phyloP scores from a whole-genome alignment of 2,797 vertebrate species.

The Halcyon chelicuti region DNA sequence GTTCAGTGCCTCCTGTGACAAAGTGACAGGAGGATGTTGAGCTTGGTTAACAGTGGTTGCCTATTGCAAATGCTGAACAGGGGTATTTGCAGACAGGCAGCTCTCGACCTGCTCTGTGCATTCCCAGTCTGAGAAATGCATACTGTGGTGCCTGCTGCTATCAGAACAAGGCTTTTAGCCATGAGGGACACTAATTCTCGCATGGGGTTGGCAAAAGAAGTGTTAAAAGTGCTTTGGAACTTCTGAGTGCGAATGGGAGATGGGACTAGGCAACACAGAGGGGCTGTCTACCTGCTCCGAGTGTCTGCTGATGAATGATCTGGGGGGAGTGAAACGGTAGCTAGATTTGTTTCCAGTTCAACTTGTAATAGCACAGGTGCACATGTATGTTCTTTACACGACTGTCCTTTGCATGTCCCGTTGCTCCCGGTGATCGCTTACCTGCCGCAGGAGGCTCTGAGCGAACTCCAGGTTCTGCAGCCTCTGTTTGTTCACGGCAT shows the following conservation, averaged over 20 bases:
- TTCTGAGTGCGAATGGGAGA: background rate
- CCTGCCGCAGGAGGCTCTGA: conserved; percentile 91
- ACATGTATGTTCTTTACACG: fast-evolving
- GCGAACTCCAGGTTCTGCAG: conserved; percentile 92
- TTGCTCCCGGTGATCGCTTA: conserved; percentile 53
- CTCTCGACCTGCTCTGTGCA: background rate
- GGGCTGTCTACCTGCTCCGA: background rate
- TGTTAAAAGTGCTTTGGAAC: background rate
- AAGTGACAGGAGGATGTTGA: background rate
- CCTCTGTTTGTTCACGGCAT: conserved; percentile 89
- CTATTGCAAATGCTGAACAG: background rate
- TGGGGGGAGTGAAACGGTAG: background rate
- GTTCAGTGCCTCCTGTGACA: background rate
- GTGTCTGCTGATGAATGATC: background rate
- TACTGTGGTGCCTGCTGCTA: background rate
- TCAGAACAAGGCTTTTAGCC: background rate
- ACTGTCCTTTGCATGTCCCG: fast-evolving
- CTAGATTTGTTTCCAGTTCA: background rate
- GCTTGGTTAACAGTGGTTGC: background rate
- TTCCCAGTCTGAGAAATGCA: background rate
- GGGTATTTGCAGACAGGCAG: background rate
- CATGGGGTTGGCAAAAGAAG: background rate
- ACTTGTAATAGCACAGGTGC: background rate
- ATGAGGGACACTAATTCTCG: background rate
- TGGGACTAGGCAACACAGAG: background rate